Percentiles rank a stretch among this genome's conserved stretches.
Conservation (phyloP, 2,113 vertebrate genomes). For the Cnemophilus loriae region DNA sequence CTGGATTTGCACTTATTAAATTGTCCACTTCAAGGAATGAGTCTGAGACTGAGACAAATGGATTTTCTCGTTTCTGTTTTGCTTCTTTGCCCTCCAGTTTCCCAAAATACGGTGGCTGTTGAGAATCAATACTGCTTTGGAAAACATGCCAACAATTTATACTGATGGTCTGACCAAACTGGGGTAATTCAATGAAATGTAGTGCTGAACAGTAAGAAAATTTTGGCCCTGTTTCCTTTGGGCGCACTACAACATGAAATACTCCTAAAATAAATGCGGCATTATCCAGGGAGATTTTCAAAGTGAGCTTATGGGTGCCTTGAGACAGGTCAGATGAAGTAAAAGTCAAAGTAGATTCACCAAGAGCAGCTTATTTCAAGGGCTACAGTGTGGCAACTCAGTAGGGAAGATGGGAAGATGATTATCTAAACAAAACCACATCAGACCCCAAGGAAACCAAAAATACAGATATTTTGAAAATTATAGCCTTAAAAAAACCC, state of each 20-base stretch:
- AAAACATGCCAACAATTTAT: background rate
- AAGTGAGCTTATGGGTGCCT: background rate
- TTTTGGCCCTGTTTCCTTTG: background rate
- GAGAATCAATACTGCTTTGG: background rate
- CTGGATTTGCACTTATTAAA: background rate
- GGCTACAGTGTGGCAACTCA: background rate
- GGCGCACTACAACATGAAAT: background rate
- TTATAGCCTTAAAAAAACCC: background rate
- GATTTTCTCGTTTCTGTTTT: background rate
- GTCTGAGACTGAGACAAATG: background rate
- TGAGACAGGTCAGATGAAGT: background rate
- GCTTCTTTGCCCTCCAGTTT: background rate
- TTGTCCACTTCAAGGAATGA: background rate
- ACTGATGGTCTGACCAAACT: background rate
- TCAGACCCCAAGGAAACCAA: slow-evolving; percentile 2
- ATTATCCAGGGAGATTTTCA: background rate
- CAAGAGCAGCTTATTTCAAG: background rate
- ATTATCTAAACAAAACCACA: slow-evolving; percentile 15
- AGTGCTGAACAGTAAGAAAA: background rate
- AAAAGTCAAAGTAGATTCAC: background rate
- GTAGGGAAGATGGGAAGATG: background rate
- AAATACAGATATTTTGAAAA: background rate
- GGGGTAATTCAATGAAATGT: background rate
- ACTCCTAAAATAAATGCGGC: background rate
- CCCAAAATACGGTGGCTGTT: background rate